Evolutionary conservation across 1,140 invertebrate genomes (phyloP).

Genomic region (Pogonomyrmex barbatus): DNA sequence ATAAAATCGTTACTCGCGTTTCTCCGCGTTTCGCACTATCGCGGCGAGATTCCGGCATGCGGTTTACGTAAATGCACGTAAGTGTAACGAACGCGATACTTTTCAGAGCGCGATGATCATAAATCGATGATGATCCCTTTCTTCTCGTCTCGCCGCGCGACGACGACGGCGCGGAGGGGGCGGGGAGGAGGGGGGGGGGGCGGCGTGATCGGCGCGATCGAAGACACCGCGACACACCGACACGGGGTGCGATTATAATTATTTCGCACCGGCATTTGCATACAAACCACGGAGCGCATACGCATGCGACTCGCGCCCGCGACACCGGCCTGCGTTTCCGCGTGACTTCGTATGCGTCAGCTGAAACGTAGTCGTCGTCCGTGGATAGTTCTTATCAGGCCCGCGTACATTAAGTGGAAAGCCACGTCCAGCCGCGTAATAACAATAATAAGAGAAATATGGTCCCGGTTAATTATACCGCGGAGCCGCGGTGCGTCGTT

Average conservation of each 20-base stretch:
- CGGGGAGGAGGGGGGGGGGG: too few relatives aligned
- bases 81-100: neutral
- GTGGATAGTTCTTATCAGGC: slow-evolving; percentile 66
- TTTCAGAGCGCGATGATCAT: neutral
- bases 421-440: slow-evolving; percentile 59
- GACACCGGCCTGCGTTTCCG: slow-evolving; percentile 29
- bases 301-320: slow-evolving; percentile 5
- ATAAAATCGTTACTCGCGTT: slow-evolving; percentile 46
- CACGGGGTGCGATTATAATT: slow-evolving; percentile 44
- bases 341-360: slow-evolving; percentile 28
- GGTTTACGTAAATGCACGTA: slow-evolving; percentile 9
- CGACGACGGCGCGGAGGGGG: neutral
- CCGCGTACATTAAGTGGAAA: slow-evolving; percentile 68
- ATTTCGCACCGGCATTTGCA: slow-evolving; percentile 62
- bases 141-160: neutral
- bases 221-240: slow-evolving; percentile 9
- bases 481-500: slow-evolving; percentile 57
- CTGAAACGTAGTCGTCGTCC: slow-evolving; percentile 22
- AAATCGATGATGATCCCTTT: neutral
- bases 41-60: neutral
- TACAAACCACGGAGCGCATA: slow-evolving; percentile 38
- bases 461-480: slow-evolving; percentile 53
- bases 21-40: neutral
- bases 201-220: slow-evolving; percentile 48
- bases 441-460: slow-evolving; percentile 66